Percentiles rank a stretch among this genome's conserved stretches.
These are phyloP conservation scores for Colletes collaris DNA, from an alignment of 2,888 invertebrate genomes.

Conservation along the genomic window DNA sequence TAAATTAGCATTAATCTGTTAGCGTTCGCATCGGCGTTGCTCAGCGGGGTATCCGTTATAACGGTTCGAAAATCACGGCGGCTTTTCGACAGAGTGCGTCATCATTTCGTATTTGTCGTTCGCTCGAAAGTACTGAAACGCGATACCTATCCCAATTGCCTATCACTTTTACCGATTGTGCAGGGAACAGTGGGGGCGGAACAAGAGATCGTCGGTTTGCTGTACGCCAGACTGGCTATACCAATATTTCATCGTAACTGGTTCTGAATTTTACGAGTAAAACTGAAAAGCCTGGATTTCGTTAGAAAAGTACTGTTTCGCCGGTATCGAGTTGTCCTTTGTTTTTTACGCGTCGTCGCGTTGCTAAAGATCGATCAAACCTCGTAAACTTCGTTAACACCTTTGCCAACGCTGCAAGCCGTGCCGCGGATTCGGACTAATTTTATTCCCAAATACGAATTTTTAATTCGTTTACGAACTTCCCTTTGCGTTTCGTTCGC, in stretches of 20 bases:
- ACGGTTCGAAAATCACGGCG: slow-evolving; percentile 64
- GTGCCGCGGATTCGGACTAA: no score
- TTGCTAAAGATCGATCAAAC: not conserved
- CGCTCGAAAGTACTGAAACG: slow-evolving; percentile 51
- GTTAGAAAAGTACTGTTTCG: slow-evolving; percentile 13
- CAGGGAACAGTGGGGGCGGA: not conserved
- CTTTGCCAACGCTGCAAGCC: no score
- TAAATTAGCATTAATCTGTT: slow-evolving; percentile 75
- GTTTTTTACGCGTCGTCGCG: not conserved
- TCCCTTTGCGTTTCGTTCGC: no score
- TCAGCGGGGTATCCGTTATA: slow-evolving; percentile 49
- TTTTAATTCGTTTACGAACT: no score
- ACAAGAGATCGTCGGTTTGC: slow-evolving; percentile 16
- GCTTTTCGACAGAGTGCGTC: slow-evolving; percentile 40
- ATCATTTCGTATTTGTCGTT: slow-evolving; percentile 63
- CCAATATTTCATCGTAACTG: slow-evolving; percentile 43
- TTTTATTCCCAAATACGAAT: no score
- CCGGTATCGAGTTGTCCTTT: not conserved
- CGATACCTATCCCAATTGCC: slow-evolving; percentile 34
- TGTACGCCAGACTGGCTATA: slow-evolving; percentile 36
- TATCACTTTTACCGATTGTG: slow-evolving; percentile 47
- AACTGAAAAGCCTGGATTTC: slow-evolving; percentile 22
- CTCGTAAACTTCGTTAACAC: not conserved
- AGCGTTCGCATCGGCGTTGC: slow-evolving; percentile 57
- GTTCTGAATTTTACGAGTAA: slow-evolving; percentile 37